Evolutionary conservation across 2,797 vertebrate genomes (phyloP).

Genomic region (Helostoma temminkii): DNA sequence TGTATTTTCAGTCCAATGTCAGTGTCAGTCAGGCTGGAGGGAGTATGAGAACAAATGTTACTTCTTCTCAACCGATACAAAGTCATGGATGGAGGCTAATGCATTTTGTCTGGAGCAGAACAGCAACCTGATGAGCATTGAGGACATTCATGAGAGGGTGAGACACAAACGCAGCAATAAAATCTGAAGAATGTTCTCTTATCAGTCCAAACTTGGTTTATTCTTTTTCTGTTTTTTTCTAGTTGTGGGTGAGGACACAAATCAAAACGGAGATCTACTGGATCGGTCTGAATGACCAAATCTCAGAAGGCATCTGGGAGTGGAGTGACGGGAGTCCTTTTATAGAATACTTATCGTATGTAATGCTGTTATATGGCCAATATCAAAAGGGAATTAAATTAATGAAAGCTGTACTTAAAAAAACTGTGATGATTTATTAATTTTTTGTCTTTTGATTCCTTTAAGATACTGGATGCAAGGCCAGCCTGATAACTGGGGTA

Average conservation of each 20-base stretch:
- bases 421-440: neutral
- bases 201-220: neutral
- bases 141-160: constrained; percentile 81
- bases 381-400: neutral
- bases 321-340: constrained; percentile 82
- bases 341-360: constrained; percentile 75
- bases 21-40: constrained; percentile 84
- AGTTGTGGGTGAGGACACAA: constrained; percentile 85
- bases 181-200: neutral
- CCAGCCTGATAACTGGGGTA: constrained; percentile 82
- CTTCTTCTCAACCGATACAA: constrained; percentile 78
- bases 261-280: constrained; percentile 75
- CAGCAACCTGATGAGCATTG: constrained; percentile 82
- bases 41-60: constrained; percentile 79
- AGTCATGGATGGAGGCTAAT: constrained; percentile 80
- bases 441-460: too few relatives aligned
- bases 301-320: constrained; percentile 77
- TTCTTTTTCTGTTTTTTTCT: constrained; percentile 15
- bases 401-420: neutral
- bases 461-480: constrained; percentile 77
- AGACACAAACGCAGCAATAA: constrained; percentile 36
- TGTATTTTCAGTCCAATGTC: constrained; percentile 62
- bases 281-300: constrained; percentile 84
- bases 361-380: constrained; percentile 11
- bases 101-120: constrained; percentile 63